These are phyloP conservation scores for Argyrosomus regius DNA, from an alignment of 2,797 vertebrate genomes.

Conservation along the genomic window DNA sequence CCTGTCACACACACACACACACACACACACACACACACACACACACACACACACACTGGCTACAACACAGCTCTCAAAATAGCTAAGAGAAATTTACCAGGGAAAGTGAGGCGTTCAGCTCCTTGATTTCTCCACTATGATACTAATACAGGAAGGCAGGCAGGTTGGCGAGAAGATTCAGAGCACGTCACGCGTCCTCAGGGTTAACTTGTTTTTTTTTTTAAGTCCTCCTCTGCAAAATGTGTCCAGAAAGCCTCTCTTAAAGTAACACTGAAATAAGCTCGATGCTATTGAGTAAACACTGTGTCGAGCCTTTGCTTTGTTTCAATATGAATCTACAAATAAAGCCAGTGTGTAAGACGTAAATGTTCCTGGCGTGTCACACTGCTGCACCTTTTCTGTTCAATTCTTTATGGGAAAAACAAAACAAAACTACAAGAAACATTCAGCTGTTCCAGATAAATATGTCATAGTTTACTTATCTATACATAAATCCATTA, in stretches of 20 bases:
- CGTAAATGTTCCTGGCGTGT: neutral
- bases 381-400: constrained; percentile 3
- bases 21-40: constrained; percentile 11
- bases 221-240: constrained; percentile 40
- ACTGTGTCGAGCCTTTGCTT: neutral
- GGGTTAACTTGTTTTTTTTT: constrained; percentile 36
- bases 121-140: constrained; percentile 61
- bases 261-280: constrained; percentile 34
- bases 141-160: constrained; percentile 54
- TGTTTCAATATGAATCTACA: constrained; percentile 11
- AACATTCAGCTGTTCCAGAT: constrained; percentile 6
- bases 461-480: neutral
- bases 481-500: neutral
- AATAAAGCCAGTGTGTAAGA: neutral
- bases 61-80: constrained; percentile 56
- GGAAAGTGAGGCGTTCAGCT: constrained; percentile 59
- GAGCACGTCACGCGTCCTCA: constrained; percentile 40
- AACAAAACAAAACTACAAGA: neutral
- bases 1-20: constrained; percentile 16
- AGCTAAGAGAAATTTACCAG: constrained; percentile 58
- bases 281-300: constrained; percentile 25
- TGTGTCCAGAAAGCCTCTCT: constrained; percentile 21
- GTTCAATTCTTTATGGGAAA: neutral
- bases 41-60: constrained; percentile 9
- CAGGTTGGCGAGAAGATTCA: constrained; percentile 45